Evolutionary conservation across 2,113 vertebrate species (phyloP).

Genomic region (Syrrhaptes paradoxus): DNA sequence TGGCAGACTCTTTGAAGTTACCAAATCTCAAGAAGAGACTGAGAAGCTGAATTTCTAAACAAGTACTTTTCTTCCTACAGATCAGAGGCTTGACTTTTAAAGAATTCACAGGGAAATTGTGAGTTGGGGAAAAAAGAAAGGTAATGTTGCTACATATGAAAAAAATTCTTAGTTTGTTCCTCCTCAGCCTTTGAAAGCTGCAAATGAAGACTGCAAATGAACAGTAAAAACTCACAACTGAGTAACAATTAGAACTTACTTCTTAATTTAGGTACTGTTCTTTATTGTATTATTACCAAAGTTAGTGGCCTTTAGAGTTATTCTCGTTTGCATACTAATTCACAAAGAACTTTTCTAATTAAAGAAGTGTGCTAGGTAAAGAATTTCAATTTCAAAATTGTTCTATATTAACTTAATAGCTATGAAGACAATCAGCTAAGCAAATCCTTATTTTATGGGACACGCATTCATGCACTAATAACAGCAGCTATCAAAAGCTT

Average conservation of each 20-base stretch:
- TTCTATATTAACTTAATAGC: neutral
- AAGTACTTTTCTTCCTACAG: neutral
- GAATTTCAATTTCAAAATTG: neutral
- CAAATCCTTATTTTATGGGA: neutral
- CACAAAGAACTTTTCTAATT: neutral
- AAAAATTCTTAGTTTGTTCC: neutral
- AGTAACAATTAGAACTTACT: neutral
- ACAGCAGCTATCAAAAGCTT: neutral
- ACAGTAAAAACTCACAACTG: neutral
- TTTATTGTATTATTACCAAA: neutral
- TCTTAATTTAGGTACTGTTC: neutral
- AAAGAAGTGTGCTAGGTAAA: neutral
- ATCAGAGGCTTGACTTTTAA: neutral
- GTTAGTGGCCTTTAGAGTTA: neutral
- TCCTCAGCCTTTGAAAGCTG: neutral
- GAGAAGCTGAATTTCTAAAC: neutral
- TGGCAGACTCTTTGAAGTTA: neutral
- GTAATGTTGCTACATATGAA: neutral
- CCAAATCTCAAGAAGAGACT: neutral
- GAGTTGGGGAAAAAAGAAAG: neutral
- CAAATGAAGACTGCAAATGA: neutral
- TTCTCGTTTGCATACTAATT: neutral
- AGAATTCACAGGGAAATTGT: neutral
- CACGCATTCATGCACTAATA: neutral
- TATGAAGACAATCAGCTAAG: neutral